Evolutionary conservation across 2,888 invertebrate species (phyloP), one percentile per base, ranked within the genome.

Genomic region (Halictus quadricinctus): DNA sequence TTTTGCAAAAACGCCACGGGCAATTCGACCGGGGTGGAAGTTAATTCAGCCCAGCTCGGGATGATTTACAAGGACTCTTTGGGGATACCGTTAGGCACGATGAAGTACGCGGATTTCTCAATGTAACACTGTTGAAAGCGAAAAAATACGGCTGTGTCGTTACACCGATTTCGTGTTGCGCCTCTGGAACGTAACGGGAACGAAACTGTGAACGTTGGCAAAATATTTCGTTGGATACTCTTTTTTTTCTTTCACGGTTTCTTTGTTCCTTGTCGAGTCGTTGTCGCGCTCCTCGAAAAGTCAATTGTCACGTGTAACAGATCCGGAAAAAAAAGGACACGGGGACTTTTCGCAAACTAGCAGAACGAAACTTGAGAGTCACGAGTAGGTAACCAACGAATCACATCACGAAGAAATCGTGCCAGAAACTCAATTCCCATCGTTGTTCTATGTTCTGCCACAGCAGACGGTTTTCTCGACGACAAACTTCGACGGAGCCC

Each of bases 321-420:
- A 21, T n/a, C 54, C 54, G 54, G 36, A 5, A 54, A 21, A 54
- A 21, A 21, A 64, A 64, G 60, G 60, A 60, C 60, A 6, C 25
- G 60, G 60, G 60, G 60, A 25, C 60, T 25, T 64, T 64, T 60
- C 60, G 60, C 60, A 29, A 50, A 72, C 50, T 15, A 72, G 15
- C 29, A 36, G 54, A 29, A 50, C 69, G 72, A 48, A 48, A 25
- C 46, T 25, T 29, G 15, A 48, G 48, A 25, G n/a, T 48, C 25
- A 25, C 72, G 25, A 29, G 46, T 25, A 21, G 46, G n/a, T 46
- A 48, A 48, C 72, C 50, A 72, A 72, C 50, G 48, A 72, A 50
- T 72, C 72, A 50, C 72, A 72, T 50, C 72, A 72, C 72, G 72
- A 72, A 50, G 72, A 72, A 72, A 72, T 72, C 50, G 50, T 72